Evolutionary conservation across 2,797 vertebrate species (phyloP).

Genomic region (Cyprinella venusta): DNA sequence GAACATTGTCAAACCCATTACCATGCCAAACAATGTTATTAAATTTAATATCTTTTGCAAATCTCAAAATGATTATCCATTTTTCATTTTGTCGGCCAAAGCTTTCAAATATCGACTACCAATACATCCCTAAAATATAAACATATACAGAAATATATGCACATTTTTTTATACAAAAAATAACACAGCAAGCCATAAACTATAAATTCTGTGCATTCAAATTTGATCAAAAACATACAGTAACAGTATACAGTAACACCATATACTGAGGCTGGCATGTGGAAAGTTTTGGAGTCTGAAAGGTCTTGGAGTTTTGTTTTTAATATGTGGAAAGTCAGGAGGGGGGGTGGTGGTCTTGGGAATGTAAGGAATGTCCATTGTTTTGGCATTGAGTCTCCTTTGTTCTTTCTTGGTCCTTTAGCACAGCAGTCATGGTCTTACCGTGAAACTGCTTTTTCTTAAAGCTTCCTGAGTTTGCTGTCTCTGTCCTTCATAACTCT

Average conservation of each 20-base stretch:
- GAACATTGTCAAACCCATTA: neutral
- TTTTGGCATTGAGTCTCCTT: slow-evolving; percentile 66
- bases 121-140: neutral
- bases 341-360: slow-evolving; percentile 63
- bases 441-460: slow-evolving; percentile 46
- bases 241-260: neutral
- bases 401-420: slow-evolving; percentile 62
- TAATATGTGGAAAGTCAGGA: slow-evolving; percentile 44
- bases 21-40: neutral
- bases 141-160: neutral
- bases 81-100: neutral
- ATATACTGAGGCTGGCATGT: neutral
- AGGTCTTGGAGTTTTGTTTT: slow-evolving; percentile 27
- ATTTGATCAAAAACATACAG: neutral
- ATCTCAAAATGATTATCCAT: neutral
- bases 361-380: slow-evolving; percentile 81
- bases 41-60: neutral
- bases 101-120: neutral
- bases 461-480: slow-evolving; percentile 57
- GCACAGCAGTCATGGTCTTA: slow-evolving; percentile 45
- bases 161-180: neutral
- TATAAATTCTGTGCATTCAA: neutral
- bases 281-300: slow-evolving; percentile 15
- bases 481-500: slow-evolving; percentile 31
- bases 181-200: neutral